Conservation (phyloP, 2,888 invertebrate species). For the Coenonympha arcania region DNA sequence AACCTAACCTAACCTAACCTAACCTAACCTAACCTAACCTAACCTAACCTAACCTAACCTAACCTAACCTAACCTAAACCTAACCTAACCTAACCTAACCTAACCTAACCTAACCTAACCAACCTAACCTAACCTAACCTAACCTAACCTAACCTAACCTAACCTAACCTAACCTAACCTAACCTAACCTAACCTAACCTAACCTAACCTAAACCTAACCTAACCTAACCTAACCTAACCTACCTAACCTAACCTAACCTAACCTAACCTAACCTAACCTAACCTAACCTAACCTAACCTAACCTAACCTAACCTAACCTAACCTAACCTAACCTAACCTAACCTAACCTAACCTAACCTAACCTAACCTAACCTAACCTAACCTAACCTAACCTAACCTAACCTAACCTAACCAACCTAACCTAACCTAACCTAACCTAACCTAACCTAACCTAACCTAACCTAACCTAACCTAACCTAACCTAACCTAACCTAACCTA, state of each 20-base stretch:
- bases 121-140: slow-evolving; percentile 25
- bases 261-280: slow-evolving; percentile 8
- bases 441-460: too few species aligned
- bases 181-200: slow-evolving; percentile 8
- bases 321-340: slow-evolving; percentile 8
- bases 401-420: slow-evolving; percentile 16
- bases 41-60: slow-evolving; percentile 8
- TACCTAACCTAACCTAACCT: slow-evolving; percentile 19
- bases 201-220: slow-evolving; percentile 13
- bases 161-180: slow-evolving; percentile 15
- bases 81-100: slow-evolving; percentile 5
- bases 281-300: slow-evolving; percentile 11
- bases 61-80: slow-evolving; percentile 5
- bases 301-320: slow-evolving; percentile 20
- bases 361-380: slow-evolving; percentile 24
- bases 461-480: too few species aligned
- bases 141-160: slow-evolving; percentile 23
- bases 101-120: slow-evolving; percentile 9
- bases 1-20: slow-evolving; percentile 25
- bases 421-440: not conserved
- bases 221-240: slow-evolving; percentile 25
- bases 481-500: too few species aligned
- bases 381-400: slow-evolving; percentile 27
- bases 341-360: slow-evolving; percentile 26
- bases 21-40: slow-evolving; percentile 27